Conservation (phyloP, 2,797 vertebrate species). For the Hylomyscus alleni region DNA sequence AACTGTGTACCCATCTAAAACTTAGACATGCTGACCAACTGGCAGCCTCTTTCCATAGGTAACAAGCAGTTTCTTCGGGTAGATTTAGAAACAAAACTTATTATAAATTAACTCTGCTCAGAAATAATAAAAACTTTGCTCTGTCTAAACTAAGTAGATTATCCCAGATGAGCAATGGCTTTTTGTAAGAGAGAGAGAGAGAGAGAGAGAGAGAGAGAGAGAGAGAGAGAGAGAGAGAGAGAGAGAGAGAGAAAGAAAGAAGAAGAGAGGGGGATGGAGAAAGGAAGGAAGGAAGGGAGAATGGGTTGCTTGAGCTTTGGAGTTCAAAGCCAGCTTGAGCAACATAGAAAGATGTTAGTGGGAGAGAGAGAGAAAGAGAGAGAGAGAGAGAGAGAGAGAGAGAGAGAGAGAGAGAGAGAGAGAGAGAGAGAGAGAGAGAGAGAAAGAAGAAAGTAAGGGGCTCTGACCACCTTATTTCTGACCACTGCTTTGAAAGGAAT, state of each 20-base stretch:
- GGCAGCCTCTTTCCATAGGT: background rate
- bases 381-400: no score
- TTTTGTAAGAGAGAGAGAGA: background rate
- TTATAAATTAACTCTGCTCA: background rate
- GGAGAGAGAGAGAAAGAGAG: background rate
- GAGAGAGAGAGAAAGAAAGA: no score
- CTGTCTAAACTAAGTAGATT: slow-evolving; percentile 14
- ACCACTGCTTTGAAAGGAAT: background rate
- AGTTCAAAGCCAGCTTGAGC: no score
- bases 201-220: no score
- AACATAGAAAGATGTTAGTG: no score
- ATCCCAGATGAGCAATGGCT: background rate
- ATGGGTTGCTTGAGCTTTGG: no score
- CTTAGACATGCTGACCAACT: slow-evolving; percentile 13
- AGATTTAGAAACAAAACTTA: background rate
- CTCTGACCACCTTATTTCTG: background rate
- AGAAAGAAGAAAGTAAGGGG: background rate
- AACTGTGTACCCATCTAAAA: background rate
- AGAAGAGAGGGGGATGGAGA: no score
- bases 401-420: no score
- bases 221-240: no score
- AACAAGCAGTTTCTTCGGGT: background rate
- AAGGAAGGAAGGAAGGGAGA: no score
- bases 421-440: no score
- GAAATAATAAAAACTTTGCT: background rate